Conservation (phyloP, 2,797 vertebrate species). For the Pseudocheirus occidentalis region DNA sequence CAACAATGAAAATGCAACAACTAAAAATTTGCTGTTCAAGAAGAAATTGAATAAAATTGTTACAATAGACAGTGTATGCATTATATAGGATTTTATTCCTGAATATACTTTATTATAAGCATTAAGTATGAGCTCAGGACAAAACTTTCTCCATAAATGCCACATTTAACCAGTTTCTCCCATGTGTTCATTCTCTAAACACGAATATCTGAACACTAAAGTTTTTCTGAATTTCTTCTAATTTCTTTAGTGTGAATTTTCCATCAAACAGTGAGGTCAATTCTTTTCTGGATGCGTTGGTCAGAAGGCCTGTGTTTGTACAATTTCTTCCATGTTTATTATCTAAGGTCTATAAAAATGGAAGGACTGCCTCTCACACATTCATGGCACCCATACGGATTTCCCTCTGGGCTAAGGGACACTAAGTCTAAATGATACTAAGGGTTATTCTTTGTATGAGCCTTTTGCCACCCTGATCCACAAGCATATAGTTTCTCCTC, state of each 20-base stretch:
- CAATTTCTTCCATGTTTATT: not conserved
- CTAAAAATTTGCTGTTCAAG: not conserved
- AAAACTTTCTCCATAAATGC: not conserved
- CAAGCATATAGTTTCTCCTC: conserved; percentile 18
- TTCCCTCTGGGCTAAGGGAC: conserved; percentile 11
- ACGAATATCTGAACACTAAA: not conserved
- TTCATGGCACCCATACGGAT: not conserved
- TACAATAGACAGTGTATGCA: not conserved
- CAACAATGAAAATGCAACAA: not conserved
- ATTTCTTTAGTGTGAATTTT: not conserved
- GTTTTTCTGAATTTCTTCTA: not conserved
- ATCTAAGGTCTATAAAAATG: not conserved
- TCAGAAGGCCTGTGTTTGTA: not conserved
- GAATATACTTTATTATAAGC: not conserved
- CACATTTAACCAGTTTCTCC: not conserved
- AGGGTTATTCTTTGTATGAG: conserved; percentile 36
- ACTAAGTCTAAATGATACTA: conserved; percentile 4
- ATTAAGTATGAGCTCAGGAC: not conserved
- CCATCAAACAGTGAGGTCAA: not conserved
- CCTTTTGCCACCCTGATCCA: conserved; percentile 23
- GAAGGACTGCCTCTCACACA: not conserved
- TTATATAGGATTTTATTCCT: not conserved
- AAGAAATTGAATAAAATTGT: not conserved
- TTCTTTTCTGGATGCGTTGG: not conserved
- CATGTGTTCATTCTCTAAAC: not conserved